Evolutionary conservation across 2,797 vertebrate genomes (phyloP), one percentile per base, ranked within the genome.

Genomic region (Clarias laeviceps): DNA sequence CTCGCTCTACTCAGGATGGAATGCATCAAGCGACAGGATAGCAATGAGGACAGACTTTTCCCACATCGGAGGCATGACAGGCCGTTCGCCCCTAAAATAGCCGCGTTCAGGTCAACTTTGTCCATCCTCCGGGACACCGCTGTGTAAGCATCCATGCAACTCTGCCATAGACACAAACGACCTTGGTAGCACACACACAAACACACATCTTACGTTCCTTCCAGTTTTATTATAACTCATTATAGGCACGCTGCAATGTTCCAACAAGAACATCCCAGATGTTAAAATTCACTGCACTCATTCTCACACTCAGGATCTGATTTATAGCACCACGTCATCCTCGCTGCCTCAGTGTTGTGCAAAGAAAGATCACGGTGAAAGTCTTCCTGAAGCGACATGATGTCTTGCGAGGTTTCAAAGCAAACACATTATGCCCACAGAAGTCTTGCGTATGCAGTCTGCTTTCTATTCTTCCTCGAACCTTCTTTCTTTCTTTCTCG

Each of bases 21-120:
- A 96, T 94, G 95, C 94, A 95, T 97, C 96, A 96, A 95, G 96
- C 94, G 94, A 95, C 94, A 95, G 93, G 94, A 87, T 92, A 96
- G 95, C 94, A 93, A 96, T 96, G 95, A 97, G 96, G 96, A 97
- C 96, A 97, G 94, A 93, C 95, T 96, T 97, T 97, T 97, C 96
- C 97, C 97, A 97, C 96, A 97, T 97, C 95, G 94, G 94, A 89
- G 95, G 96, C 95, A 95, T 93, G 77, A 86, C 86, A 81, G 82
- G 40, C 73, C 37, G 54, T 70, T 79, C 68, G 50, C 80, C 86
- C 87, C 84, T 82, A 89, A 80, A 87, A 85, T 79, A 89, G 84
- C 82, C 64, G n/a, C 29, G 17, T 83, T 88, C 79, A 85, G 82
- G 83, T 45, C 61, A 84, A 84, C 79, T 50, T 80, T 56, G 57